phyloP scores from a whole-genome alignment of 1,140 invertebrate species.

The Trichomalopsis sarcophagae region DNA sequence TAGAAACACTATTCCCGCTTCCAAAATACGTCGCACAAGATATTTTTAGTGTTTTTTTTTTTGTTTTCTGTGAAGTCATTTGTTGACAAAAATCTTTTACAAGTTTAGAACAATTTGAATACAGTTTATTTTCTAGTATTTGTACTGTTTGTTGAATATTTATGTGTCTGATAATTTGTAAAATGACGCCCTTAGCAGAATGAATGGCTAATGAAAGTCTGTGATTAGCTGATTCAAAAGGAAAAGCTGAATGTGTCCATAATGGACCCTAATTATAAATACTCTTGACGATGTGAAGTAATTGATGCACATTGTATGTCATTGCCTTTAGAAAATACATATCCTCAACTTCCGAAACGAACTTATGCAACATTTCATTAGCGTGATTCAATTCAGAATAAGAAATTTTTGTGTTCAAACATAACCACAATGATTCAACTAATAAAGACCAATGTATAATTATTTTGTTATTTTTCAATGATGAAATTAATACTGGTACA shows the following conservation, averaged over 20 bases:
- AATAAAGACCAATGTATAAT: no score
- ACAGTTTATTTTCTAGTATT: background rate
- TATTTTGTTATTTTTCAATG: no score
- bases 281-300: background rate
- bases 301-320: slow-evolving; percentile 31
- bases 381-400: background rate
- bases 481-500: no score
- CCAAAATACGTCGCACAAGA: background rate
- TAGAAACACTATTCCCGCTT: background rate
- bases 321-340: background rate
- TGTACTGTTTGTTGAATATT: background rate
- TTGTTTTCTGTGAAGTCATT: background rate
- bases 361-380: background rate
- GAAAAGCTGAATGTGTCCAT: slow-evolving; percentile 2
- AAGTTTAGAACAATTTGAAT: background rate
- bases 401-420: background rate
- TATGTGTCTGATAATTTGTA: background rate
- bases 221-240: slow-evolving; percentile 17
- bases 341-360: slow-evolving; percentile 2
- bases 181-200: slow-evolving; percentile 1
- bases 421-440: no score
- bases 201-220: background rate
- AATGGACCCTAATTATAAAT: slow-evolving; percentile 25
- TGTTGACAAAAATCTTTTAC: background rate
- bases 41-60: background rate